Conservation (phyloP, 2,888 invertebrate species). For the Tyria jacobaeae region DNA sequence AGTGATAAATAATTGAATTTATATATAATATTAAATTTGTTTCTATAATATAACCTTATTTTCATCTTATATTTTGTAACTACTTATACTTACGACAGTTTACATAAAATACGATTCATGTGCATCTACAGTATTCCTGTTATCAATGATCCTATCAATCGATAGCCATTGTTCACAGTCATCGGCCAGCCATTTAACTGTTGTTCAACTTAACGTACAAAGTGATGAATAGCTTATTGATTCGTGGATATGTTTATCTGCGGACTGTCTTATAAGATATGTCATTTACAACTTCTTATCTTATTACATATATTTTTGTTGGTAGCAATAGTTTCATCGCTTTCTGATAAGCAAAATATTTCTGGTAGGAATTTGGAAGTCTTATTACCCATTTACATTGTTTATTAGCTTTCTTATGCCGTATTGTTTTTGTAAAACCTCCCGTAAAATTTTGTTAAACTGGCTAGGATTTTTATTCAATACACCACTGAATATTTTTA, state of each 20-base stretch:
- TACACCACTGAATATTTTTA: no score
- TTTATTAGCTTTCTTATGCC: no score
- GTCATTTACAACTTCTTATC: constrained; percentile 50
- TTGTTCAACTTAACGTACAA: constrained; percentile 62
- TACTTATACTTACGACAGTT: constrained; percentile 42
- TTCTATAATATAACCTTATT: not conserved
- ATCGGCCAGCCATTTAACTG: constrained; percentile 65
- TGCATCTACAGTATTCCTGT: constrained; percentile 47
- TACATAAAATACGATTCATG: constrained; percentile 45
- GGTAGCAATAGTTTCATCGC: constrained; percentile 37
- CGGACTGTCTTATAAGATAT: constrained; percentile 58
- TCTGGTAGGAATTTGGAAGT: constrained; percentile 11
- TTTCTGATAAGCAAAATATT: constrained; percentile 40
- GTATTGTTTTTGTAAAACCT: no score
- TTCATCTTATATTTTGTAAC: constrained; percentile 25
- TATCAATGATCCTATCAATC: constrained; percentile 70
- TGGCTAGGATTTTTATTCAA: no score
- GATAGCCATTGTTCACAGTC: constrained; percentile 74
- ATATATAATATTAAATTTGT: no score
- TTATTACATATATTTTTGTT: constrained; percentile 42
- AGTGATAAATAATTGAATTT: no score
- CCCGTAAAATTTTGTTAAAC: no score
- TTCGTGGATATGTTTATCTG: constrained; percentile 62
- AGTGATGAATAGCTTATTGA: constrained; percentile 64
- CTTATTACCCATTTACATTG: no score